Percentiles rank a stretch among this genome's conserved stretches.
phyloP scores from a whole-genome alignment of 2,888 invertebrate genomes.

The Seira ritae region DNA sequence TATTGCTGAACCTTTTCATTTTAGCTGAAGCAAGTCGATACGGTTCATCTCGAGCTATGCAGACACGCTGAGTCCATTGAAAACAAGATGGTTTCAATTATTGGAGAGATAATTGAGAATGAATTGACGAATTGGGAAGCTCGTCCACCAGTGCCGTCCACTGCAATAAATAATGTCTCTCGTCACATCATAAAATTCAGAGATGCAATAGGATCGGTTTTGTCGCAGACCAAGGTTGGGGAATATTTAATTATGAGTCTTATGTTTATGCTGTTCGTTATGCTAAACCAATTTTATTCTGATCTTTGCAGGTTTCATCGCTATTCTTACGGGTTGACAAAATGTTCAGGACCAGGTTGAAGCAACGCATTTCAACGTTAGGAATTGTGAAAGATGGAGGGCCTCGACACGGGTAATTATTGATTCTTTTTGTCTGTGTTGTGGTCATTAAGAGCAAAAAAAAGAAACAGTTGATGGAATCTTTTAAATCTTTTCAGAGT shows the following conservation, averaged over 20 bases:
- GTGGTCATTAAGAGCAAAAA: no score
- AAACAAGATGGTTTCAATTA: constrained; percentile 92
- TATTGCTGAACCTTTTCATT: constrained; percentile 20
- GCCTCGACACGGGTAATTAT: constrained; percentile 88
- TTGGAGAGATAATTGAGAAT: constrained; percentile 88
- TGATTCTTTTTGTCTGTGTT: background rate
- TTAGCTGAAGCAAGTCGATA: constrained; percentile 78
- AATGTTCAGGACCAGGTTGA: constrained; percentile 90
- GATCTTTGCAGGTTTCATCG: constrained; percentile 80
- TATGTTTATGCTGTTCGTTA: background rate
- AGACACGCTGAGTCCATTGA: constrained; percentile 95
- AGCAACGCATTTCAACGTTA: constrained; percentile 89
- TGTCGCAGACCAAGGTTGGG: constrained; percentile 70
- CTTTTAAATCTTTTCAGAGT: constrained; percentile 76
- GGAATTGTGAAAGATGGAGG: constrained; percentile 97
- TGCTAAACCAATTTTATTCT: constrained; percentile 16
- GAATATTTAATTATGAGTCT: no score
- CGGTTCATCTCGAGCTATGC: constrained; percentile 86
- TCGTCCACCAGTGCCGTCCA: constrained; percentile 95
- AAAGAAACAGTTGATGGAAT: no score
- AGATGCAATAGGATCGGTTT: constrained; percentile 71
- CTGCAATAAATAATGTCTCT: constrained; percentile 90
- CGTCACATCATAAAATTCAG: constrained; percentile 74
- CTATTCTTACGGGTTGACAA: constrained; percentile 87
- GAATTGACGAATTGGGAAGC: constrained; percentile 94